Percentiles rank a stretch among this genome's conserved stretches.
These are phyloP conservation scores for Ptyas mucosa DNA, from an alignment of 2,113 vertebrate species.

Conservation along the genomic window DNA sequence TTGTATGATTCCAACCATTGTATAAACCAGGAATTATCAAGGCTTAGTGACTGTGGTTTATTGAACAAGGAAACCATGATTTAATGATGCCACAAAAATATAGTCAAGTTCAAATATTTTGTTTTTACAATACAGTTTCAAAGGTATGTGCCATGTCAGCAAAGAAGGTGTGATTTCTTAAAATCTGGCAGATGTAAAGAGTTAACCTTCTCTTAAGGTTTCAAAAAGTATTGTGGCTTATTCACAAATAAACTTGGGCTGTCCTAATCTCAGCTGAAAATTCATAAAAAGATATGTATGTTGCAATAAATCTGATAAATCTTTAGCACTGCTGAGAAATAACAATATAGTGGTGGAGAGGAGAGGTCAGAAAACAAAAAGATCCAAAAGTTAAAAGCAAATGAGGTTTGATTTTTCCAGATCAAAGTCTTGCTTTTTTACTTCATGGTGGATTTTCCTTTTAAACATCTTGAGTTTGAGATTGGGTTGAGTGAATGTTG, in stretches of 20 bases:
- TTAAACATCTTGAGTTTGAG: neutral
- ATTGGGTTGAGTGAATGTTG: neutral
- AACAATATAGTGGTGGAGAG: neutral
- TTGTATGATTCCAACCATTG: neutral
- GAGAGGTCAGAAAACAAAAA: neutral
- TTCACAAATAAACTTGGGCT: neutral
- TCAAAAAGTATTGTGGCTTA: neutral
- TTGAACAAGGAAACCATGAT: neutral
- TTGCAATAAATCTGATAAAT: neutral
- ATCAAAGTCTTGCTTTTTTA: neutral
- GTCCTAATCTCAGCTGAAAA: neutral
- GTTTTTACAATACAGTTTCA: too few species aligned
- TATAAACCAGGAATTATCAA: neutral
- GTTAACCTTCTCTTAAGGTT: neutral
- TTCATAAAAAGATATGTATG: neutral
- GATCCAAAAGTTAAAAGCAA: neutral
- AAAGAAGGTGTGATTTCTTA: neutral
- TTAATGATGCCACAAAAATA: neutral
- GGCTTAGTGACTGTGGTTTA: neutral
- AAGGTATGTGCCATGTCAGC: too few species aligned
- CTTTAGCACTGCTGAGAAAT: neutral
- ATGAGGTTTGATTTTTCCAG: neutral
- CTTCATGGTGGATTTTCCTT: neutral
- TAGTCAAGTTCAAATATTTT: neutral
- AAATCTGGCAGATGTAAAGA: neutral